phyloP scores from a whole-genome alignment of 2,113 vertebrate genomes.

The Ophiodon elongatus region DNA sequence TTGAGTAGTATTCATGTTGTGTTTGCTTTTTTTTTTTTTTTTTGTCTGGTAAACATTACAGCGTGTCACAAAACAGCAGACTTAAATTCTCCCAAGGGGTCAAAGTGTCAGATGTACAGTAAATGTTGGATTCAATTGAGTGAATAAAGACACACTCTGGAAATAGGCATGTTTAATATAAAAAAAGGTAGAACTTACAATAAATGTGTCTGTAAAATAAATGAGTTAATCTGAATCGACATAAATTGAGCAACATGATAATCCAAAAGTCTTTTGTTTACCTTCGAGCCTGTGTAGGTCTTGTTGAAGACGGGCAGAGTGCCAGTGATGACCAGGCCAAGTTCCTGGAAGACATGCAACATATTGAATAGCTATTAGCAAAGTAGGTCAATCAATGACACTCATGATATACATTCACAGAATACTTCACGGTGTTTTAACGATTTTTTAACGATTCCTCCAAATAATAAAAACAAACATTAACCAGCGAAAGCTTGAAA shows the following conservation, averaged over 20 bases:
- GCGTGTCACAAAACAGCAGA: slow-evolving; percentile 26
- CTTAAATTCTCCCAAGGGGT: slow-evolving; percentile 25
- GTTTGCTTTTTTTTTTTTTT: slow-evolving; percentile 40
- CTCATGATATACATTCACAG: background rate
- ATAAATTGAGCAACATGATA: background rate
- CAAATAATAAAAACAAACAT: background rate
- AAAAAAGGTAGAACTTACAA: background rate
- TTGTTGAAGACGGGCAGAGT: slow-evolving; percentile 93
- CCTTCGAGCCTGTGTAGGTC: slow-evolving; percentile 81
- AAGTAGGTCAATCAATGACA: background rate
- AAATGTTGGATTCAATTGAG: slow-evolving; percentile 16
- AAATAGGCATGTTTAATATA: background rate
- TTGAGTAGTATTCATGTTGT: slow-evolving; percentile 44
- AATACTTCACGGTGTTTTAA: background rate
- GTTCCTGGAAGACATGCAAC: slow-evolving; percentile 79
- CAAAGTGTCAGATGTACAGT: slow-evolving; percentile 41
- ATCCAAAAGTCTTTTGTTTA: slow-evolving; percentile 10
- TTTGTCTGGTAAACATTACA: slow-evolving; percentile 58
- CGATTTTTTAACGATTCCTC: background rate
- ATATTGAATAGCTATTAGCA: background rate
- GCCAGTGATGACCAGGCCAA: slow-evolving; percentile 93
- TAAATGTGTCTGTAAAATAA: background rate
- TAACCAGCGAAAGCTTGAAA: background rate
- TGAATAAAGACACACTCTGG: background rate
- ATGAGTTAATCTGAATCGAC: background rate